These are phyloP conservation scores for Brachionus manjavacas DNA, from an alignment of 1,140 invertebrate genomes.

Conservation along the genomic window DNA sequence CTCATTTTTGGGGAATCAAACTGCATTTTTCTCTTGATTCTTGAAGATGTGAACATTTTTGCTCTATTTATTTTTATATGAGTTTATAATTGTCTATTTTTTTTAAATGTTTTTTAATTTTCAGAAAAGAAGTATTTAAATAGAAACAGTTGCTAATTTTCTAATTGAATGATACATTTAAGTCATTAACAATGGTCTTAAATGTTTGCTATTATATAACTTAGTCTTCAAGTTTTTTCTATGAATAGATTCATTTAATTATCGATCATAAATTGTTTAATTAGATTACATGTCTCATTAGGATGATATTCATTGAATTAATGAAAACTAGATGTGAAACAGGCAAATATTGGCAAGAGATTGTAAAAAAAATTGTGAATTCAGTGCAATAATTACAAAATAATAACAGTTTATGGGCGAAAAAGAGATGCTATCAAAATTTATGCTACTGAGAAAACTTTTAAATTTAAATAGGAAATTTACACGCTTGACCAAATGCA, in stretches of 20 bases:
- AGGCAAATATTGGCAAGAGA: not conserved
- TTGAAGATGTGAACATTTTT: not conserved
- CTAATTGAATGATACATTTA: not conserved
- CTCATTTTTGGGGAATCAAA: not conserved
- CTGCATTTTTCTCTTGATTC: not conserved
- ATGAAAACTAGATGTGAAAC: not conserved
- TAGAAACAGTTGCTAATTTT: not conserved
- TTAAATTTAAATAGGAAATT: not conserved
- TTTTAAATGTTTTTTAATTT: not conserved
- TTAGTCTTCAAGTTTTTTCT: constrained; percentile 44
- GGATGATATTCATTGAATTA: not conserved
- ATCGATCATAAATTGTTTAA: constrained; percentile 12
- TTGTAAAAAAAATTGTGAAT: not conserved
- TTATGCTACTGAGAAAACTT: not conserved
- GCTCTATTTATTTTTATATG: not conserved
- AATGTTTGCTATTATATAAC: constrained; percentile 13
- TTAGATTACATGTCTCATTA: constrained; percentile 9
- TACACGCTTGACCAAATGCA: not conserved
- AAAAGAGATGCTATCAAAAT: not conserved
- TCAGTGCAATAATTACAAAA: not conserved
- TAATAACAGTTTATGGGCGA: not conserved
- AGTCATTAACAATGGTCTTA: not conserved
- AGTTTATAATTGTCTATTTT: constrained; percentile 51
- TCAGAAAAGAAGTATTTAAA: not conserved
- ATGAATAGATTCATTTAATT: not conserved